Base-by-base conservation (phyloP, 2,113 vertebrate species). In the Morone chrysops region DNA sequence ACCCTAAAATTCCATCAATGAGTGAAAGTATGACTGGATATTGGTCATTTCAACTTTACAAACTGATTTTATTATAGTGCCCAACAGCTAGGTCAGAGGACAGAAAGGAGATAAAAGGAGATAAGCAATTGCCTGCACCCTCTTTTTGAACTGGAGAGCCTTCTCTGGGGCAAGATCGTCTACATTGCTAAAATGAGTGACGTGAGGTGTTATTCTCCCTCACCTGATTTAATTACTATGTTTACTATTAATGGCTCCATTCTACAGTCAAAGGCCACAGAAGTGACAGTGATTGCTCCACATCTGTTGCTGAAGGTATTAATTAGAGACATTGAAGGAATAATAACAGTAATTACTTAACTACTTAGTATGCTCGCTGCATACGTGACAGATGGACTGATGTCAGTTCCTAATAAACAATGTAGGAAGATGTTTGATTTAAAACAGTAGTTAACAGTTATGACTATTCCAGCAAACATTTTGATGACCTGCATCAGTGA, bases 221-320 rank as follows among this genome's bases (percentile, higher is more conserved):
- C 31, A 47, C 17, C 69, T 77, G 38, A 45, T 47, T 54, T 81
- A 80, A 85, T 88, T 22, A 81, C 57, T 74, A 68, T 69, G 68
- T 65, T 88, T 76, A 60, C 48, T 62, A 59, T 80, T 70, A 82
- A 83, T 74, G 61, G 57, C n/a, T 73, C 53, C 71, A 66, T 69
- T 78, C 48, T 25, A 3, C 40, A 76, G 81, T 59, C 78, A 82
- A 83, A 76, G 74, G 63, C 75, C 68, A 40, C 57, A 75, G 50
- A 47, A 18, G 62, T 36, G 17, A 3, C 76, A 41, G 63, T 38
- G 72, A 80, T 65, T 54, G 61, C 50, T 48, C 38, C 14, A 53
- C 77, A 91, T 82, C 75, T 87, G 83, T 79, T 83, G 73, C 77
- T 75, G 50, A 68, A 70, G 68, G 38, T 60, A 76, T 67, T 59